Base-by-base conservation (phyloP, 2,888 invertebrate genomes). In the Encarsia formosa region DNA sequence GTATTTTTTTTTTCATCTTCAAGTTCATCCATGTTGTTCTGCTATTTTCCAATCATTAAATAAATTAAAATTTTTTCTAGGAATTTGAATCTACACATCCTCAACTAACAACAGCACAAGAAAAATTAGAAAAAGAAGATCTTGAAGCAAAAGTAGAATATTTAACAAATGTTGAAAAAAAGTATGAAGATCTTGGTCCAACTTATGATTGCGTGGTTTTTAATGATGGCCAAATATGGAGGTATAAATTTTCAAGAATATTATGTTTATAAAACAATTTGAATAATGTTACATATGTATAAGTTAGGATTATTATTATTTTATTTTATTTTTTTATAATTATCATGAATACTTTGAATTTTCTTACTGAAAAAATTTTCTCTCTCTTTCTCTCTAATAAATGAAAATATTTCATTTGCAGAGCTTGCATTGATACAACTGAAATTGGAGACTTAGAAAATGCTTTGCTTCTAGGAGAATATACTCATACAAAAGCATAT, bases 121-220 rank as follows among this genome's bases (percentile, higher is more conserved):
- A 95, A 54, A 94, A 92, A 74, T 75, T 89, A 22, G 77, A 81
- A 39, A 91, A 91, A 68, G 98, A 98, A 69, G 92, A 99, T 68
- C 74, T 92, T 15, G 94, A 96, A 65, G 84, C 87, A 11, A 83
- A 86, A 64, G 78, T 95, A 45, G 97, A 98, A 64, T 79, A 88
- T 53, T 77, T 98, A 52, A 87, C 83, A 62, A 79, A 77, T 54
- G 79, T 87, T 41, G 96, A 98, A 59, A 97, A 96, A 71, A 91
- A 93, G 68, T 93, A 86, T 72, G 78, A 76, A 49, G 95, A 97
- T 69, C 74, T 85, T 8, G 97, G 96, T 16, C 92, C 92, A 2
- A 84, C 90, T 5, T 94, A 88, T 71, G 99, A 99, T 75, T 93
- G 95, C 76, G 81, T 99, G 44, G 81, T 97, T 23, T 98, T 92